Evolutionary conservation across 2,888 invertebrate species (phyloP).

Genomic region (Chesias legatella): DNA sequence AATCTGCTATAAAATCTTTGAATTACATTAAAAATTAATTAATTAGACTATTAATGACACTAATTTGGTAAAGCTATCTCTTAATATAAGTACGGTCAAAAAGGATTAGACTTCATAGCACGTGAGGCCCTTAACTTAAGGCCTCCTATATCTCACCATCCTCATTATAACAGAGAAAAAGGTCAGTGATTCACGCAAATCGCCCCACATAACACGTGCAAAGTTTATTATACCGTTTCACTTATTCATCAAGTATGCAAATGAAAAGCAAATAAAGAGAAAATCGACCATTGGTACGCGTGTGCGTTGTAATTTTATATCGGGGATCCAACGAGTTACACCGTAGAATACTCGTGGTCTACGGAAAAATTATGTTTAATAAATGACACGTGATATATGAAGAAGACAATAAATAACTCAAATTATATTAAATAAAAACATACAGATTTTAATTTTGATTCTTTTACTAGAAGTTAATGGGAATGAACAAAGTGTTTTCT

Average conservation of each 20-base stretch:
- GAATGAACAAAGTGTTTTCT: no score
- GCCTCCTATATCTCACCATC: conserved; percentile 11
- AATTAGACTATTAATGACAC: no score
- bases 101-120: neutral
- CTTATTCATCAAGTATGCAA: conserved; percentile 62
- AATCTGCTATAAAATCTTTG: no score
- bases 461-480: no score
- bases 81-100: no score
- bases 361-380: no score
- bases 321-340: conserved; percentile 65
- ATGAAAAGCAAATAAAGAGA: conserved; percentile 65
- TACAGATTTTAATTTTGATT: no score
- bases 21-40: no score
- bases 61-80: no score
- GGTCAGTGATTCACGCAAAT: conserved; percentile 29
- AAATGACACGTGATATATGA: no score
- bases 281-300: conserved; percentile 50
- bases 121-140: conserved; percentile 5
- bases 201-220: conserved; percentile 33
- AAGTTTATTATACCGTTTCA: conserved; percentile 45
- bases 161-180: conserved; percentile 25
- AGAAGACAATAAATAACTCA: no score
- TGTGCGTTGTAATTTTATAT: conserved; percentile 48
- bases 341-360: conserved; percentile 26
- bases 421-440: no score